Evolutionary conservation across 23 tunicate species (phyloP), one percentile per base, ranked within the genome.

Genomic region (Trididemnum nubilum): DNA sequence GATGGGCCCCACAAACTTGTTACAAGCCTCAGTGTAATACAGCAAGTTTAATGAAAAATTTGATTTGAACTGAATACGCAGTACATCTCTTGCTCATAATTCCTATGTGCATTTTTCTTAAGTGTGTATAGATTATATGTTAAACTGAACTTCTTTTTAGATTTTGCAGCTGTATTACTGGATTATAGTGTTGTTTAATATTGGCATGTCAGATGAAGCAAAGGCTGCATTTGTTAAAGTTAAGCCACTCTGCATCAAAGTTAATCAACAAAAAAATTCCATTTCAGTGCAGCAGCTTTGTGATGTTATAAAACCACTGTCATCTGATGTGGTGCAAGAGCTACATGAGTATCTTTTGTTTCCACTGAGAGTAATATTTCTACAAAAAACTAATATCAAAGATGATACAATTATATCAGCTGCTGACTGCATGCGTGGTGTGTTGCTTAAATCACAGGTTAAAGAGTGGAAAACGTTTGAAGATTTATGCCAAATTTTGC

Each of bases 311-410:
- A 25, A 65, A 12, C 22, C 25, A 1, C 33, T 50, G 4, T 9
- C 51, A 22, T 21, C 37, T 15, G 72, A 66, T n/a, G n/a, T 40
- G 2, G 35, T 89, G 36, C 89, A 89, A 74, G 88, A 83, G 35
- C 40, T 89, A 7, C 89, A 87, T 44, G 84, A 76, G 33, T 83
- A 83, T 83, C 30, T 89, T 1, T 39, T 89, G 35, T 89, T 89
- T 79, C 94, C 94, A 9, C 38, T 89, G 37, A 54, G 88, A 70
- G 70, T 83, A n/a, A 39, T 78, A 5, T 72, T 89, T 37, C 44
- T 60, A 28, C 35, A 77, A 26, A 24, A 67, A 5, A 0, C 37
- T 3, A 30, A 33, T 0, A 25, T 27, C n/a, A 83, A 89, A 64
- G 94, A 89, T 30, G 81, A 73, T 36, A 58, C 67, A 12, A 64